Percentiles rank a stretch among this genome's conserved stretches.
Evolutionary conservation across 2,113 vertebrate species (phyloP).

Genomic region (Tetrao urogallus): DNA sequence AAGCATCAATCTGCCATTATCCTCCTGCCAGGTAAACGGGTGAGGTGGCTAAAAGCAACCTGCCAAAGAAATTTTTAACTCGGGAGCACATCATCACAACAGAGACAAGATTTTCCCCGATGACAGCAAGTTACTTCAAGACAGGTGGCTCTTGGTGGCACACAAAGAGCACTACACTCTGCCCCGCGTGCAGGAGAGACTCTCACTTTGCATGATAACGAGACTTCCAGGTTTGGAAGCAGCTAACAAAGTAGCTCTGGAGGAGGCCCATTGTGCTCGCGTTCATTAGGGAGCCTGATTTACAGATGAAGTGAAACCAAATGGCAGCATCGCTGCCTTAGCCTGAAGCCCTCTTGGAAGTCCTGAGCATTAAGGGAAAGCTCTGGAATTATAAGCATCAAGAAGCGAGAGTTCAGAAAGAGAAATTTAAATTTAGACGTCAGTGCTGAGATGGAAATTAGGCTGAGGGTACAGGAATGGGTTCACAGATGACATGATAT

Average conservation of each 20-base stretch:
- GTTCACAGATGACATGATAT: not conserved
- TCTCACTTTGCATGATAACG: conserved; percentile 6
- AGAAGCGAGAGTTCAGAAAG: not conserved
- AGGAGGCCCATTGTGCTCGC: not conserved
- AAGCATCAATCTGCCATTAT: not conserved
- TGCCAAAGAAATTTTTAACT: conserved; percentile 17
- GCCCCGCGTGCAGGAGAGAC: not conserved
- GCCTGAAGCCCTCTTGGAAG: not conserved
- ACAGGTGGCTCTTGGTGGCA: not conserved
- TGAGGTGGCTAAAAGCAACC: not conserved
- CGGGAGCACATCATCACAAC: not conserved
- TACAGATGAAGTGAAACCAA: conserved; percentile 18
- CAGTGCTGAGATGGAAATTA: not conserved
- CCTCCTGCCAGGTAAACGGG: not conserved
- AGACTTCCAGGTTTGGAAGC: conserved; percentile 3
- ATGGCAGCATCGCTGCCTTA: not conserved
- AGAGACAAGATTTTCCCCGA: not conserved
- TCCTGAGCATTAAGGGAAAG: not conserved
- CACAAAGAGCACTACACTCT: not conserved
- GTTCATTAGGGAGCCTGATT: not conserved
- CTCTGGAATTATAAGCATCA: not conserved
- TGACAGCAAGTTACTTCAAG: not conserved
- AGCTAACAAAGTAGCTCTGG: not conserved
- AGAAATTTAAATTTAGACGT: not conserved
- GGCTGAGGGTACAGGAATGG: not conserved